Evolutionary conservation across 2,797 vertebrate species (phyloP), one percentile per base, ranked within the genome.

Genomic region (Cirrhinus molitorella): DNA sequence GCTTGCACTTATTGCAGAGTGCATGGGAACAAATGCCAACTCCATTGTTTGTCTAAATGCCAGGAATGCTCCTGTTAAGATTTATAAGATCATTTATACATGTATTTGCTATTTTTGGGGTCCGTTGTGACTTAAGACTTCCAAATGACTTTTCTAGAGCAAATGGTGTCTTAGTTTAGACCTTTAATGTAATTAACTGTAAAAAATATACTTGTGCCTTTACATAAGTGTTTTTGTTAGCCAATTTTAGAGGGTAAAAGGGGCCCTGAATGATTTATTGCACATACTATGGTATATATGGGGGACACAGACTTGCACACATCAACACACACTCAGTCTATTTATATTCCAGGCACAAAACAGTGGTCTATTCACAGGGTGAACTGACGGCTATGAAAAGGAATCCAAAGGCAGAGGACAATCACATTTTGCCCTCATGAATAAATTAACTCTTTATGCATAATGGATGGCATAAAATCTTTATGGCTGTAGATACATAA

Each of bases 381-480:
- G 76, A 80, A 63, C 74, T 79, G 81, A 85, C 83, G 89, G 89
- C 83, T 87, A 85, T 80, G 86, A 88, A 85, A 49, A 79, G 88
- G 88, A 94, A 92, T 94, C 92, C 91, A 90, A 91, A 93, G 90
- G 90, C 93, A 89, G 91, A 95, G 94, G 84, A 85, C 93, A 92
- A 92, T 95, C 90, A 94, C 92, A 92, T 93, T 96, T 96, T 93
- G 92, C 93, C 89, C 93, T 96, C 95, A 96, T 98, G 96, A 97
- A 96, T 96, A 97, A 97, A 96, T 97, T 95, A 96, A 90, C 79
- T 91, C 85, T 19, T 94, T 93, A 95, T 97, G 92, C 95, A 96
- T 98, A 96, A 97, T 96, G 95, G 96, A 95, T 96, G 88, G 87
- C 93, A 96, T 97, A 93, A 97, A 98, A 97, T 95, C 95, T 98